These are phyloP conservation scores for Antheraea mylitta DNA, from an alignment of 1,140 invertebrate species.

Conservation along the genomic window DNA sequence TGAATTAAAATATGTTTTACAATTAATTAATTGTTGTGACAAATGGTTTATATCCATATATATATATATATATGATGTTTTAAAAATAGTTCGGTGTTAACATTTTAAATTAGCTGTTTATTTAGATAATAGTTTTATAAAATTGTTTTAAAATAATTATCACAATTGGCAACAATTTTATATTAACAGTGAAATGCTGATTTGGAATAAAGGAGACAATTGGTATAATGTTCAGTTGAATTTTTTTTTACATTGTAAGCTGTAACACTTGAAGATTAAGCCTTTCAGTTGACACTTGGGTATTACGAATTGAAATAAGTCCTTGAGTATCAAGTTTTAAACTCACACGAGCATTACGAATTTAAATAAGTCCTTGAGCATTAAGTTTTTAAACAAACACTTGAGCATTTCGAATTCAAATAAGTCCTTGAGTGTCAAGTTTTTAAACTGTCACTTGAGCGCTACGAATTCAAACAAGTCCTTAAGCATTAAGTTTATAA, in stretches of 20 bases:
- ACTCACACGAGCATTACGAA: not conserved
- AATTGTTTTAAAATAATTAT: constrained; percentile 17
- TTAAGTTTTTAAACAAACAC: no score
- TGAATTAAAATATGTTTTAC: constrained; percentile 17
- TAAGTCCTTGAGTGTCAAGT: not conserved
- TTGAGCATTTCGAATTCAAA: not conserved
- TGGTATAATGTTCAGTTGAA: not conserved
- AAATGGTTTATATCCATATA: constrained; percentile 20
- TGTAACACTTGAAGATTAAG: not conserved
- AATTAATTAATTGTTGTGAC: constrained; percentile 29
- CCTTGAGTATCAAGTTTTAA: not conserved
- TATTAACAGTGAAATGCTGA: not conserved
- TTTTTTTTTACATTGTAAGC: no score
- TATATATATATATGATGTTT: constrained; percentile 15
- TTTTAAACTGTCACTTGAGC: not conserved
- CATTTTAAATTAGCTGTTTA: constrained; percentile 11
- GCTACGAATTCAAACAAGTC: no score
- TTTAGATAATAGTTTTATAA: constrained; percentile 25
- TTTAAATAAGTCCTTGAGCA: no score
- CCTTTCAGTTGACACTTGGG: not conserved
- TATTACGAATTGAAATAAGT: not conserved
- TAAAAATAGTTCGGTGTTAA: constrained; percentile 10
- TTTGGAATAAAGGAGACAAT: not conserved
- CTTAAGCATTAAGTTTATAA: no score
- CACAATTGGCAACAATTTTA: constrained; percentile 10